phyloP scores from a whole-genome alignment of 2,113 vertebrate species.

The Muscicapa adusta region DNA sequence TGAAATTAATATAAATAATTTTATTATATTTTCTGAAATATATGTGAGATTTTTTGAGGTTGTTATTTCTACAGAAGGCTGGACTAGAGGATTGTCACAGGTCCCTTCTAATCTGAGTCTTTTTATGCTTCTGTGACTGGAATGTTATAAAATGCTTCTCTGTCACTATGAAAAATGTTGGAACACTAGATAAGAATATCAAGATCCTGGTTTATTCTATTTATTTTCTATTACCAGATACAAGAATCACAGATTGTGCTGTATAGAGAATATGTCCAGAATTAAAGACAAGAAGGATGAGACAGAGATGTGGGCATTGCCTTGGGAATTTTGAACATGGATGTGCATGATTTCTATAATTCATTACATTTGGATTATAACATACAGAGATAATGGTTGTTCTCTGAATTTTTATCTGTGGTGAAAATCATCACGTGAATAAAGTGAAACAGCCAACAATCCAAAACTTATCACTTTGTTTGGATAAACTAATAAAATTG shows the following conservation, averaged over 20 bases:
- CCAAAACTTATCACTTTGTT: background rate
- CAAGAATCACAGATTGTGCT: background rate
- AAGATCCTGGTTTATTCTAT: background rate
- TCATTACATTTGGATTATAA: background rate
- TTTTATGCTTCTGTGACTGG: background rate
- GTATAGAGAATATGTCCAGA: background rate
- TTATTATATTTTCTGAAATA: background rate
- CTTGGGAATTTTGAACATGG: background rate
- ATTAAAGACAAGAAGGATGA: background rate
- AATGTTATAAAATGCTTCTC: background rate
- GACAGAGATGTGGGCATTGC: background rate
- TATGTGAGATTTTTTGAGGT: background rate
- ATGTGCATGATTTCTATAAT: background rate
- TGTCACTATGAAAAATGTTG: background rate
- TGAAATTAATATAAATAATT: background rate
- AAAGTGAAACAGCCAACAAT: background rate
- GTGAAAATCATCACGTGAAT: background rate
- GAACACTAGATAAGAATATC: background rate
- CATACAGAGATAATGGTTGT: background rate
- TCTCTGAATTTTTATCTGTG: background rate
- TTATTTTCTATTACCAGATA: background rate
- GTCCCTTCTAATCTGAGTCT: background rate
- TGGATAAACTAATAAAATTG: background rate
- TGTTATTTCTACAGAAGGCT: background rate
- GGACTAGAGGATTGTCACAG: background rate